phyloP scores from a whole-genome alignment of 2,888 invertebrate genomes.

The Drosophila recens region DNA sequence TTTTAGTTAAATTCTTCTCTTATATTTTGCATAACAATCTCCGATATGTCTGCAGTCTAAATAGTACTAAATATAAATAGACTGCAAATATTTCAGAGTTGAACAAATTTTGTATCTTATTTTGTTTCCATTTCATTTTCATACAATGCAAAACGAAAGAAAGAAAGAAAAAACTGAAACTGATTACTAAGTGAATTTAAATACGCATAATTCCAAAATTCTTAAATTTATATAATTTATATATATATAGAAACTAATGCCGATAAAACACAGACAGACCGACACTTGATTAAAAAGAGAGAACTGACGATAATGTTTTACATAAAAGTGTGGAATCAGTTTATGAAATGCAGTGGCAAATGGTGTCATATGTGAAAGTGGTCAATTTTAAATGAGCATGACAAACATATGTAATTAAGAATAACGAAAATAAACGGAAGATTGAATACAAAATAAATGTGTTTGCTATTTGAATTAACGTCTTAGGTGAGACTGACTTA shows the following conservation, averaged over 20 bases:
- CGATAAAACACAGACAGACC: conserved; percentile 1
- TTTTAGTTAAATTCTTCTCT: conserved; percentile 45
- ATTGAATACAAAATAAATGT: conserved; percentile 15
- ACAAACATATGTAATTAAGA: conserved; percentile 61
- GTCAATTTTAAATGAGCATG: conserved; percentile 48
- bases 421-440: conserved; percentile 50
- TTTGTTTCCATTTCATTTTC: conserved; percentile 22
- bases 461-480: conserved; percentile 7
- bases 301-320: conserved; percentile 37
- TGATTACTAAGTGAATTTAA: conserved; percentile 39
- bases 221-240: conserved; percentile 65
- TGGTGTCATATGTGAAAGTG: conserved; percentile 50
- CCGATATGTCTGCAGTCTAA: conserved; percentile 22
- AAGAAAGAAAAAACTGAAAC: conserved; percentile 33
- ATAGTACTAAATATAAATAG: conserved; percentile 24
- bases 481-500: not conserved
- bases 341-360: conserved; percentile 47
- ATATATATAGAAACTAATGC: conserved; percentile 38
- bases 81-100: conserved; percentile 54
- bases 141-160: conserved; percentile 48
- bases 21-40: conserved; percentile 4
- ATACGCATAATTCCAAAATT: conserved; percentile 70
- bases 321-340: conserved; percentile 39
- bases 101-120: conserved; percentile 1
- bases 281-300: conserved; percentile 11